A percentile compares a stretch with the other conserved stretches of the same genome.
phyloP scores from a whole-genome alignment of 2,113 vertebrate species.

The Oreochromis spilurus region DNA sequence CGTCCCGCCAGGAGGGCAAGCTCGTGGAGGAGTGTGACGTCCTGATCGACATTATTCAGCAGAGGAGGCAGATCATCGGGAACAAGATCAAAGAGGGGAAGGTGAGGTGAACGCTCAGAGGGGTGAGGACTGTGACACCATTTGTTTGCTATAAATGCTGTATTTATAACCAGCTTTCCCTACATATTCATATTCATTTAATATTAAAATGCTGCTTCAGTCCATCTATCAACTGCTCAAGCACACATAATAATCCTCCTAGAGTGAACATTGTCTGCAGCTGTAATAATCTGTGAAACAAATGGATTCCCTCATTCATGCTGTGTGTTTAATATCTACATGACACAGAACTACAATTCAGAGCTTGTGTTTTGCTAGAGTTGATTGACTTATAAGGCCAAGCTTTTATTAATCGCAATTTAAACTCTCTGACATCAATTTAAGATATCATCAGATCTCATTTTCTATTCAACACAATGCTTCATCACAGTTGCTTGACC shows the following conservation, averaged over 20 bases:
- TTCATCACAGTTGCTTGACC: background rate
- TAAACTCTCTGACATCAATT: background rate
- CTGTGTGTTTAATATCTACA: background rate
- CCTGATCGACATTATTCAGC: conserved; percentile 95
- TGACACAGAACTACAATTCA: background rate
- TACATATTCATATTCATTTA: background rate
- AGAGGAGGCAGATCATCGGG: conserved; percentile 92
- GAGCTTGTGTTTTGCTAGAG: background rate
- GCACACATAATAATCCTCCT: background rate
- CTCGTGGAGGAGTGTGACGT: conserved; percentile 92
- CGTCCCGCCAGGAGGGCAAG: conserved; percentile 91
- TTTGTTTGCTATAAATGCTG: background rate
- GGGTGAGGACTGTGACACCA: background rate
- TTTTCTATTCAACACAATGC: background rate
- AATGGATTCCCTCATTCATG: background rate
- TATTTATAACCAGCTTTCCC: background rate
- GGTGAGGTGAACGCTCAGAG: conserved; percentile 65
- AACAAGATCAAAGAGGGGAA: conserved; percentile 98
- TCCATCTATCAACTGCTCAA: background rate
- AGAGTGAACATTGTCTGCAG: background rate
- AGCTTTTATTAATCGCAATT: background rate
- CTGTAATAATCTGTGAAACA: background rate
- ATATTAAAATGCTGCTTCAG: background rate
- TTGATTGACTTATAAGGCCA: background rate
- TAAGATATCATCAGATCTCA: background rate